A percentile compares a stretch with the other conserved stretches of the same genome.
Evolutionary conservation across 2,888 invertebrate genomes (phyloP).

Genomic region (Synergus japonicus): DNA sequence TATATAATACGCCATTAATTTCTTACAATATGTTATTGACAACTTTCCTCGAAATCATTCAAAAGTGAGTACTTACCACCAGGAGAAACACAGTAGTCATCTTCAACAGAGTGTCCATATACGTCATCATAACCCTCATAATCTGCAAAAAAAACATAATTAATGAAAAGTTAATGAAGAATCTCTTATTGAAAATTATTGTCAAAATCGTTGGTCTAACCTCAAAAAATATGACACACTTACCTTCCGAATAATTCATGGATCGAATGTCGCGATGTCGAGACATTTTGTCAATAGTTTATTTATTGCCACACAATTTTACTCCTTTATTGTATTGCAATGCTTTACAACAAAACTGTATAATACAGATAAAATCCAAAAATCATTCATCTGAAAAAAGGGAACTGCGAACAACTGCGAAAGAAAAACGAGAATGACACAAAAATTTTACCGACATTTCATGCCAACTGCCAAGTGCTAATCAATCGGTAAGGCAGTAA

Average conservation of each 20-base stretch:
- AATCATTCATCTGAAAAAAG: too few relatives aligned
- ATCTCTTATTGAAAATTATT: background rate
- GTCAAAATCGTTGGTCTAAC: slow-evolving; percentile 8
- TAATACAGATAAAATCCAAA: too few relatives aligned
- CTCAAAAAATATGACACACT: slow-evolving; percentile 53
- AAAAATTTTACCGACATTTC: too few relatives aligned
- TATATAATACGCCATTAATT: too few relatives aligned
- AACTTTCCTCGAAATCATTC: background rate
- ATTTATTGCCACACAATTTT: slow-evolving; percentile 19
- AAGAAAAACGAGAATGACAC: too few relatives aligned
- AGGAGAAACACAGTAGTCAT: slow-evolving; percentile 94
- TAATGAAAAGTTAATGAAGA: background rate
- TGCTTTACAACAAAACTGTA: too few relatives aligned
- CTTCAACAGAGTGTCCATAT: slow-evolving; percentile 96
- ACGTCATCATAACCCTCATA: slow-evolving; percentile 94
- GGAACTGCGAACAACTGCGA: too few relatives aligned
- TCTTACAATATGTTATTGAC: background rate
- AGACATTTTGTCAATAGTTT: slow-evolving; percentile 82
- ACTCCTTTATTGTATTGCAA: background rate
- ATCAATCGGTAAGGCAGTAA: too few relatives aligned
- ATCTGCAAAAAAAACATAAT: slow-evolving; percentile 79
- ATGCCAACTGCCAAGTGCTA: too few relatives aligned
- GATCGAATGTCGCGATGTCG: slow-evolving; percentile 91
- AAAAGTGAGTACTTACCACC: slow-evolving; percentile 80
- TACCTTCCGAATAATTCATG: slow-evolving; percentile 90